Percentiles rank a stretch among this genome's conserved stretches.
Evolutionary conservation across 2,113 vertebrate genomes (phyloP).

Genomic region (Equus przewalskii): DNA sequence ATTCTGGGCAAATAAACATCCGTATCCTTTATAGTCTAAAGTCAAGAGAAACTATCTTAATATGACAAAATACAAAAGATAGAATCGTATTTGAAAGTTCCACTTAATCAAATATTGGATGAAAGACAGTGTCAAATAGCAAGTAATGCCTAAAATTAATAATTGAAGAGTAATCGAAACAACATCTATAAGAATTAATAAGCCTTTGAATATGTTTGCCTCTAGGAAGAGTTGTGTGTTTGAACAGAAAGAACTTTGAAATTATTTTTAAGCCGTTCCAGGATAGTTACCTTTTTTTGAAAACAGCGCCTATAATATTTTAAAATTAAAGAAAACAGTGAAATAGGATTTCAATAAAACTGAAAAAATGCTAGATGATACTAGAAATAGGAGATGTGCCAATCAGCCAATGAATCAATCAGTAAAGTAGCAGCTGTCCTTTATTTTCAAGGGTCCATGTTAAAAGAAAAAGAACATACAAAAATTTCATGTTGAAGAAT

Average conservation of each 20-base stretch:
- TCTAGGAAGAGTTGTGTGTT: neutral
- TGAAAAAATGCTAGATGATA: neutral
- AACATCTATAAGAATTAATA: neutral
- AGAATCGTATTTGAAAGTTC: too few relatives aligned
- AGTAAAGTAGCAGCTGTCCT: neutral
- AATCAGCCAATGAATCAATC: neutral
- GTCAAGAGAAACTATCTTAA: neutral
- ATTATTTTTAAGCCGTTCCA: neutral
- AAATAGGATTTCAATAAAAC: neutral
- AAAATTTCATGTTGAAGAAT: neutral
- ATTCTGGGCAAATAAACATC: neutral
- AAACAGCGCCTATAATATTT: neutral
- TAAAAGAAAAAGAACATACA: neutral
- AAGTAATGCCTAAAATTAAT: neutral
- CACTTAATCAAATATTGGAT: neutral
- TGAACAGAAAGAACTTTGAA: neutral
- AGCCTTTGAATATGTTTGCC: neutral
- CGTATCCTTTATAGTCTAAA: neutral
- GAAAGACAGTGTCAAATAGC: neutral
- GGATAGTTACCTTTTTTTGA: neutral
- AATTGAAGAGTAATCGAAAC: neutral
- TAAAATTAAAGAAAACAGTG: neutral
- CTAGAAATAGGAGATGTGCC: neutral
- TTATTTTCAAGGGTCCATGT: neutral
- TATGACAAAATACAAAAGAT: neutral